Conservation (phyloP, 2,113 vertebrate genomes). For the Hoplias malabaricus region DNA sequence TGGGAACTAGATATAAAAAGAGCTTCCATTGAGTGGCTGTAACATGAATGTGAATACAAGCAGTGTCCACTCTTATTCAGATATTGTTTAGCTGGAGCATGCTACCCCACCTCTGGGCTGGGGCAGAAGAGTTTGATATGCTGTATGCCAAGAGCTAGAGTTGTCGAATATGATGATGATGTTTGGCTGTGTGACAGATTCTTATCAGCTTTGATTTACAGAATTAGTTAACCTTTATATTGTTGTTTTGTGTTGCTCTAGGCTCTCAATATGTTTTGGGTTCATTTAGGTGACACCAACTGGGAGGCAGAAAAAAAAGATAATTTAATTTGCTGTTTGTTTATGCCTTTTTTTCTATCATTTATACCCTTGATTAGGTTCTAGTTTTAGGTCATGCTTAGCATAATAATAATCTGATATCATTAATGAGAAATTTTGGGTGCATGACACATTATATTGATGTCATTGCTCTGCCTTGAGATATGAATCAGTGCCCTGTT, state of each 20-base stretch:
- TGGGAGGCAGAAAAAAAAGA: constrained; percentile 29
- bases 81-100: not conserved
- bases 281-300: constrained; percentile 60
- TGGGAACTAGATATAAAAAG: not conserved
- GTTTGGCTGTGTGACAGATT: constrained; percentile 65
- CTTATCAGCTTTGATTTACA: constrained; percentile 69
- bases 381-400: constrained; percentile 49
- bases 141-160: not conserved
- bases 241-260: constrained; percentile 59
- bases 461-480: constrained; percentile 9
- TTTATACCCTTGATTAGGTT: constrained; percentile 49
- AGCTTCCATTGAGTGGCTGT: constrained; percentile 13
- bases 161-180: constrained; percentile 44
- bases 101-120: not conserved
- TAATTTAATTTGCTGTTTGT: constrained; percentile 56
- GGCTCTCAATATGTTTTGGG: constrained; percentile 58
- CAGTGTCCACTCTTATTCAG: not conserved
- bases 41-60: not conserved
- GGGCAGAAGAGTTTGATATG: not conserved
- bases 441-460: constrained; percentile 27
- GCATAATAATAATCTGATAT: constrained; percentile 41
- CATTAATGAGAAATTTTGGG: constrained; percentile 39
- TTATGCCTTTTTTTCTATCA: constrained; percentile 46
- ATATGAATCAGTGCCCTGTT: constrained; percentile 34
- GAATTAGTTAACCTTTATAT: constrained; percentile 79